phyloP scores from a whole-genome alignment of 2,888 invertebrate genomes.

The Drosophila siamana region DNA sequence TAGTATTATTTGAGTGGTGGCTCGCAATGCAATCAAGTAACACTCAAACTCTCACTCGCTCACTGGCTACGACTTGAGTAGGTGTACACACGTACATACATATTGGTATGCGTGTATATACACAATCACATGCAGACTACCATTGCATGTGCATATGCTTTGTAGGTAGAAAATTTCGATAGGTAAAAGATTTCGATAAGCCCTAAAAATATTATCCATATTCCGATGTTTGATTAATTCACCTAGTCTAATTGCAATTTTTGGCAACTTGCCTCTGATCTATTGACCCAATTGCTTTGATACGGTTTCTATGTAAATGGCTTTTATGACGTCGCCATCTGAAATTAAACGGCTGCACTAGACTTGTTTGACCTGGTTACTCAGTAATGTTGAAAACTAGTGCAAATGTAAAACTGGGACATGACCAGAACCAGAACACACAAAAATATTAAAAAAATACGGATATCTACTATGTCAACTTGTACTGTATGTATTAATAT shows the following conservation, averaged over 20 bases:
- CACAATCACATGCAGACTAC: not conserved
- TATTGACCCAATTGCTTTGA: conserved; percentile 60
- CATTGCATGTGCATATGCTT: not conserved
- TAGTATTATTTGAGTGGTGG: not conserved
- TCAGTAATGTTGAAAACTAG: conserved; percentile 45
- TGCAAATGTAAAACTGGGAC: conserved; percentile 52
- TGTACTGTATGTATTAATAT: too few relatives aligned
- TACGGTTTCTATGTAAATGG: conserved; percentile 7
- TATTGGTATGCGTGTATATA: not conserved
- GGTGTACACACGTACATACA: conserved; percentile 2
- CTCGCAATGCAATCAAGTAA: not conserved
- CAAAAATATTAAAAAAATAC: conserved; percentile 15
- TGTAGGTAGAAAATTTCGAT: conserved; percentile 7
- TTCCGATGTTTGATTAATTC: conserved; percentile 26
- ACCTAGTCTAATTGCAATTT: conserved; percentile 32
- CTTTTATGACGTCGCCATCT: conserved; percentile 41
- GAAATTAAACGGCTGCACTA: conserved; percentile 52
- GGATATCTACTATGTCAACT: not conserved
- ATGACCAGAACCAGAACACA: conserved; percentile 35
- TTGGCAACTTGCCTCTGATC: conserved; percentile 31
- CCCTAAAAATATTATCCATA: conserved; percentile 8
- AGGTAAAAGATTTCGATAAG: not conserved
- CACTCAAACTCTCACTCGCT: conserved; percentile 7
- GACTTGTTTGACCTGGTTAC: conserved; percentile 69
- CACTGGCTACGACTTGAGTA: not conserved